Evolutionary conservation across 2,888 invertebrate species (phyloP).

Genomic region (Candidula unifasciata): DNA sequence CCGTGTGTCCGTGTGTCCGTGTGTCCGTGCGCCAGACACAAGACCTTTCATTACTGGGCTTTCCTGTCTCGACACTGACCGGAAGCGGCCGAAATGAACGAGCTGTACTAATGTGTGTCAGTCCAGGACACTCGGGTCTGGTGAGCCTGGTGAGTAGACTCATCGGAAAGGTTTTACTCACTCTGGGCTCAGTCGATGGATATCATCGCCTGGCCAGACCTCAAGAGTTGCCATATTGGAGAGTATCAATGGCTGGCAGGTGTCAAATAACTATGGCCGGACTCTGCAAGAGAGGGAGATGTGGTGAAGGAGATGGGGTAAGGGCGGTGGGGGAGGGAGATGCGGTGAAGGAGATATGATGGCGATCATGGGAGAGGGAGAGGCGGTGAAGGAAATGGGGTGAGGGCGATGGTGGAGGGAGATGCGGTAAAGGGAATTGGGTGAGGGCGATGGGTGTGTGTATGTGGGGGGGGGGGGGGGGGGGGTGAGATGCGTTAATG

Average conservation of each 20-base stretch:
- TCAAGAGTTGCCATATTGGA: neutral
- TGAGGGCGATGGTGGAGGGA: too few species aligned
- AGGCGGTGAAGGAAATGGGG: too few species aligned
- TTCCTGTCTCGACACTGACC: conserved; percentile 14
- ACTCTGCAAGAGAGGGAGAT: neutral
- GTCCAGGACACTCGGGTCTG: neutral
- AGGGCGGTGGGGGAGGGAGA: neutral
- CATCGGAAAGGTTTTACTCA: neutral
- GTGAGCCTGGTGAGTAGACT: neutral
- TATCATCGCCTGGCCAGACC: neutral
- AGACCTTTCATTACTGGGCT: conserved; percentile 28
- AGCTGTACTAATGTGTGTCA: conserved; percentile 15
- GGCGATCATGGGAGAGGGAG: too few species aligned
- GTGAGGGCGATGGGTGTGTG: too few species aligned
- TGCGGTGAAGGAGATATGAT: too few species aligned
- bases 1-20: neutral
- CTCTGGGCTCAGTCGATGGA: neutral
- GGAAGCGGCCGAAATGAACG: conserved; percentile 26
- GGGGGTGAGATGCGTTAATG: neutral
- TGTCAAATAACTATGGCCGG: neutral
- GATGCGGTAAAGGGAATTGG: too few species aligned
- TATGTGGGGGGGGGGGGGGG: too few species aligned
- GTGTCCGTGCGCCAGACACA: neutral
- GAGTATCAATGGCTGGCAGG: neutral
- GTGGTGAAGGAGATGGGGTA: neutral